phyloP scores from a whole-genome alignment of 1,140 invertebrate species.

The Bombus waltoni region DNA sequence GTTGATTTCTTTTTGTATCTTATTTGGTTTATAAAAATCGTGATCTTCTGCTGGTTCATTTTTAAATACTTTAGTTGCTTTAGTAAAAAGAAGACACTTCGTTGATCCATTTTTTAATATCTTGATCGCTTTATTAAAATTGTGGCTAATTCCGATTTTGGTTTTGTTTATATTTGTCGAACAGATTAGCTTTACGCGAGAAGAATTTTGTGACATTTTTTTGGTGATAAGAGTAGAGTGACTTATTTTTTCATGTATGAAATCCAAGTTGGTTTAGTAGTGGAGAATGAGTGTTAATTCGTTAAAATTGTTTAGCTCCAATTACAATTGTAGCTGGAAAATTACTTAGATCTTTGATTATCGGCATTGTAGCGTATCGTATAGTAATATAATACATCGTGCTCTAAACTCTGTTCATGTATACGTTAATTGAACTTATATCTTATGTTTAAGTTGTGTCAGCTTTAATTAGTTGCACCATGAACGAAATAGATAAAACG shows the following conservation, averaged over 20 bases:
- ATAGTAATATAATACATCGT: neutral
- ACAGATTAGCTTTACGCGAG: neutral
- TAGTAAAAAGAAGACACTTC: no score
- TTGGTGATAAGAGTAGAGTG: neutral
- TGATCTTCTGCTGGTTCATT: neutral
- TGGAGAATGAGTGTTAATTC: neutral
- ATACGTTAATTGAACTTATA: neutral
- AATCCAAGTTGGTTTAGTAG: neutral
- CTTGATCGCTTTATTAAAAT: neutral
- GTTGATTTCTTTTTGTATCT: neutral
- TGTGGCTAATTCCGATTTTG: neutral
- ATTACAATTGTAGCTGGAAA: neutral
- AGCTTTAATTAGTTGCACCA: neutral
- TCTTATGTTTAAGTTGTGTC: neutral
- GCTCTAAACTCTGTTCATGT: neutral
- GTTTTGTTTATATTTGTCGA: neutral
- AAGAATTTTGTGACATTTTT: neutral
- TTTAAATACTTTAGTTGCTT: no score
- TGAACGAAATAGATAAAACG: slow-evolving; percentile 11
- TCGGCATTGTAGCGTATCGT: neutral
- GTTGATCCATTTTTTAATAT: neutral
- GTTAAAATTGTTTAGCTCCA: neutral
- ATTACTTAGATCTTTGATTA: neutral
- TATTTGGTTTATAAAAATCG: neutral
- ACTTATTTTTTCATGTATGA: neutral